phyloP scores from a whole-genome alignment of 2,113 vertebrate species.

The Gavia stellata region DNA sequence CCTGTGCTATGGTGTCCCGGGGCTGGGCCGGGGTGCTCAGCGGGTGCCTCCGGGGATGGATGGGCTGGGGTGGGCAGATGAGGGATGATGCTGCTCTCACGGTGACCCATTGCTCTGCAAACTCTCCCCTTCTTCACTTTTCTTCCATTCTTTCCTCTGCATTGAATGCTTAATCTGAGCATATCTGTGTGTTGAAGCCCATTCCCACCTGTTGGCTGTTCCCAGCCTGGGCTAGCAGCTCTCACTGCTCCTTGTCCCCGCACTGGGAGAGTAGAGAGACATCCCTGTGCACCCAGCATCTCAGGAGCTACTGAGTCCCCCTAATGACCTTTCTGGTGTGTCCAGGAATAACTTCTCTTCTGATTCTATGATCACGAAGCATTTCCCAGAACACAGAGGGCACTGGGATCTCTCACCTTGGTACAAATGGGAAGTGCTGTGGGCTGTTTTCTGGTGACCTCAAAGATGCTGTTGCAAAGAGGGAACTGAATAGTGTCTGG shows the following conservation, averaged over 20 bases:
- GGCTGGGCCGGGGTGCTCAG: rapidly evolving
- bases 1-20: background rate
- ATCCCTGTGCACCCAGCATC: background rate
- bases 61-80: background rate
- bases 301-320: background rate
- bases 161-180: background rate
- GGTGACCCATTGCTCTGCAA: background rate
- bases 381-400: background rate
- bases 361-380: background rate
- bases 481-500: background rate
- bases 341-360: background rate
- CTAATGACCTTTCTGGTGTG: background rate
- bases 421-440: background rate
- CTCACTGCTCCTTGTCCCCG: background rate
- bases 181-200: background rate
- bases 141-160: background rate
- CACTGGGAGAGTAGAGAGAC: rapidly evolving
- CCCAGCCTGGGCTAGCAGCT: background rate
- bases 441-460: background rate
- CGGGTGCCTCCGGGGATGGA: background rate
- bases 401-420: background rate
- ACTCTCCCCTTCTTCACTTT: background rate
- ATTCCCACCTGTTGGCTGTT: background rate
- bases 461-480: background rate
- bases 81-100: background rate